Conservation (phyloP, 2,113 vertebrate genomes). For the Sorex fumeus region DNA sequence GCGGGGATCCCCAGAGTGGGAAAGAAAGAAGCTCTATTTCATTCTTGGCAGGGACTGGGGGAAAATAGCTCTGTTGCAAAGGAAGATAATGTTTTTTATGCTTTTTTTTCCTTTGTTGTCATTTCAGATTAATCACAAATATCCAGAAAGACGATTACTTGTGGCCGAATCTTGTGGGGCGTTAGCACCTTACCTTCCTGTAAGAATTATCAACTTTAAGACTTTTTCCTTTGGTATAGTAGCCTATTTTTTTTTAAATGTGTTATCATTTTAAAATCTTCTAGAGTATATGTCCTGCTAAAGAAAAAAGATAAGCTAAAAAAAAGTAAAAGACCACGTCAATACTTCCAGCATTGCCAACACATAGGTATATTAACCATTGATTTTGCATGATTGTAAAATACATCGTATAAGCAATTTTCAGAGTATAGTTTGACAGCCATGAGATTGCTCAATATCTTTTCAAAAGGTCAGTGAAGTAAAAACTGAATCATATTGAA, state of each 20-base stretch:
- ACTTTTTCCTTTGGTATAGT: slow-evolving; percentile 32
- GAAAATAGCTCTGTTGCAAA: slow-evolving; percentile 59
- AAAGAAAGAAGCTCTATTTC: slow-evolving; percentile 50
- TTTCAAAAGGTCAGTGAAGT: neutral
- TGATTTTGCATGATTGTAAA: neutral
- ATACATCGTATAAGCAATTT: neutral
- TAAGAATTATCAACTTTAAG: slow-evolving; percentile 88
- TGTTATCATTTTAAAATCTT: slow-evolving; percentile 3
- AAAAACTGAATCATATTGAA: neutral
- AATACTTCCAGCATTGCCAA: neutral
- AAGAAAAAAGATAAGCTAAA: neutral
- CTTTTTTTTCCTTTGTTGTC: slow-evolving; percentile 69
- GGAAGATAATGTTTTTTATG: slow-evolving; percentile 22
- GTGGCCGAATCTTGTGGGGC: slow-evolving; percentile 99
- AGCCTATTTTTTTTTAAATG: slow-evolving; percentile 8
- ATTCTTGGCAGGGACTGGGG: slow-evolving; percentile 57
- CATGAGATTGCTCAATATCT: neutral
- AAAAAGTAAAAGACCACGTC: neutral
- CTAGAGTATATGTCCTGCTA: slow-evolving; percentile 32
- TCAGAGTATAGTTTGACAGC: neutral
- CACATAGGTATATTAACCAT: neutral
- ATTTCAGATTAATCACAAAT: slow-evolving; percentile 98
- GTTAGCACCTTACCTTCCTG: slow-evolving; percentile 97
- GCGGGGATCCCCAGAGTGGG: slow-evolving; percentile 52
- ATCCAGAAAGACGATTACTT: slow-evolving; percentile 97